These are phyloP conservation scores for Polyommatus icarus DNA, from an alignment of 2,888 invertebrate genomes.

Conservation along the genomic window DNA sequence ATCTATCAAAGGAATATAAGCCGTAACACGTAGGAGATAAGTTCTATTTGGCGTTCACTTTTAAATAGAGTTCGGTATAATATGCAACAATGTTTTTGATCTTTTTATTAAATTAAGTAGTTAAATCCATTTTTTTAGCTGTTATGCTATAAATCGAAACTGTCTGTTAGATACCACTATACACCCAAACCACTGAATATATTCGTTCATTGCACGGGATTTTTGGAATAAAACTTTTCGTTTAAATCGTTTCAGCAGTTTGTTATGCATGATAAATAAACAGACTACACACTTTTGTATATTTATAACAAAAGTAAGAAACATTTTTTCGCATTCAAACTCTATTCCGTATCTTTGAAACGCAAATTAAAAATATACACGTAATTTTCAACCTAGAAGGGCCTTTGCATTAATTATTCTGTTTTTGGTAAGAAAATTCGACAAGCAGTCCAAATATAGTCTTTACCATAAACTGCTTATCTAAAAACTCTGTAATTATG, in stretches of 20 bases:
- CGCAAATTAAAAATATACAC: slow-evolving; percentile 1
- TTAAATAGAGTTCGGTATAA: too few species aligned
- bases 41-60: too few species aligned
- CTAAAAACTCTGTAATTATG: neutral
- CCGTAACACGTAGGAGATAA: neutral
- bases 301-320: neutral
- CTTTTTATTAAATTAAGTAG: too few species aligned
- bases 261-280: too few species aligned
- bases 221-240: neutral
- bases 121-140: neutral
- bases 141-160: neutral
- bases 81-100: too few species aligned
- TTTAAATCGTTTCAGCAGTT: neutral
- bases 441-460: slow-evolving; percentile 3
- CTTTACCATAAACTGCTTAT: neutral
- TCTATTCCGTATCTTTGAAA: neutral
- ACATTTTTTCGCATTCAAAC: neutral
- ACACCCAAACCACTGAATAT: neutral
- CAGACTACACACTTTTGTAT: too few species aligned
- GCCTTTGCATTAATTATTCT: slow-evolving; percentile 25
- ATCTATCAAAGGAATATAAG: neutral
- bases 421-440: neutral
- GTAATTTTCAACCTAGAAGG: slow-evolving; percentile 3
- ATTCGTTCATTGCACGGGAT: neutral
- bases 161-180: neutral